Evolutionary conservation across 2,797 vertebrate genomes (phyloP), one percentile per base, ranked within the genome.

Genomic region (Pseudochaenichthys georgianus): DNA sequence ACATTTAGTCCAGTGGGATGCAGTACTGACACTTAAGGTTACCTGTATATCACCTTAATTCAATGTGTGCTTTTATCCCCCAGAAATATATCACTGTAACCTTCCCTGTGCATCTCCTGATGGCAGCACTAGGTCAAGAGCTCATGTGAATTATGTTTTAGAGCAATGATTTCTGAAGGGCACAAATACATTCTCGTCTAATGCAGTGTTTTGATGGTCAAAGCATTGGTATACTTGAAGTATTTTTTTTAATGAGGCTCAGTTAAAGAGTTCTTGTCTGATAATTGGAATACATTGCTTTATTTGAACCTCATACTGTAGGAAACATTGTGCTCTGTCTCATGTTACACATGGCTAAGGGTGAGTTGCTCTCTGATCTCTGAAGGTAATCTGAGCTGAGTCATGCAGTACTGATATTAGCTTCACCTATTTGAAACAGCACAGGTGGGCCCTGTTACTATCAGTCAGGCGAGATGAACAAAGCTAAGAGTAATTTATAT

Each of bases 271-370:
- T 19, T 28, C 45, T 34, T 0, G 0, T 70, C 46, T 59, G 55
- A 63, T 31, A 50, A 12, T 54, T 74, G 51, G 71, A 72, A 64
- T 64, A 0, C 3, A 43, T 69, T 13, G 64, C 53, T 61, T 38
- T 63, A 52, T 73, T 74, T 71, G 45, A 73, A 61, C 64, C 43
- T 21, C 50, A 54, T 16, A 75, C n/a, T 55, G 34, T 15, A 43
- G 70, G 53, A 77, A 75, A 15, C 31, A 66, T 47, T 45, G 55
- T 42, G 58, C 28, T 54, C 55, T 12, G 47, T 72, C 64, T 92
- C 78, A 15, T 53, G 76, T 90, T 88, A 79, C 89, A 77, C 68
- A 79, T 5, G 61, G 72, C 67, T 61, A 58, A 86, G 72, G 64
- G 54, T 50, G 78, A 75, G 60, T 13, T 81, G 73, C 76, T 74